Base-by-base conservation (phyloP, 2,113 vertebrate species). In the Antechinus stuartii region DNA sequence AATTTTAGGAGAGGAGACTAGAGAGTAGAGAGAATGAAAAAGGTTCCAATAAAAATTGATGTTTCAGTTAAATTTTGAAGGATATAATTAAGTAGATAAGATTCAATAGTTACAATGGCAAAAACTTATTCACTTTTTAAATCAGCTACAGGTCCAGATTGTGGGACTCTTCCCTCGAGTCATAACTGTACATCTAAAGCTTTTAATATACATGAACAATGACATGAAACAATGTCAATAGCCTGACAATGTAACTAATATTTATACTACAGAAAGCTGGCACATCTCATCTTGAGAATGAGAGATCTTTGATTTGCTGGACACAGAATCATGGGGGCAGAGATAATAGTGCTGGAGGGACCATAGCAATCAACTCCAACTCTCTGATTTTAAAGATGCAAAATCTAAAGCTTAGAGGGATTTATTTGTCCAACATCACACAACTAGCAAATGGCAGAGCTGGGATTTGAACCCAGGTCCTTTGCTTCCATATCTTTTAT, bases 271-370 rank as follows among this genome's bases (percentile, higher is more conserved):
- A 90, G 95, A 92, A 92, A 93, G 95, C 94, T 97, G 96, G 95
- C 97, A 96, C 94, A 95, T 30, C 93, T 96, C 95, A 97, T 97
- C 61, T 94, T 61, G 90, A 53, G 94, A 94, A 97, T 96, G 95
- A 93, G 95, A 96, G 95, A 96, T 96, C 96, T 90, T 95, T 91
- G 53, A 92, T 57, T 5, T 0, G 95, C 97, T 96, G 96, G 96
- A 95, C 95, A 19, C n/a, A 42, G 68, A 2, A 42, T 84, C 68
- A 84, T 84, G 68, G 68, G 68, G 7, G 19, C 35, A 84, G 22
- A 84, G 6, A 42, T 84, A 23, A 23, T 22, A 42, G 35, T n/a
- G 14, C 14, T n/a, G 1, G 61, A n/a, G 19, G n/a, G 16, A 42
- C 6, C 19, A 42, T 2, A 84, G 19, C 22, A 16, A 42, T 42